These are phyloP conservation scores for Limnephilus auricula DNA, from an alignment of 2,888 invertebrate genomes.

Conservation along the genomic window DNA sequence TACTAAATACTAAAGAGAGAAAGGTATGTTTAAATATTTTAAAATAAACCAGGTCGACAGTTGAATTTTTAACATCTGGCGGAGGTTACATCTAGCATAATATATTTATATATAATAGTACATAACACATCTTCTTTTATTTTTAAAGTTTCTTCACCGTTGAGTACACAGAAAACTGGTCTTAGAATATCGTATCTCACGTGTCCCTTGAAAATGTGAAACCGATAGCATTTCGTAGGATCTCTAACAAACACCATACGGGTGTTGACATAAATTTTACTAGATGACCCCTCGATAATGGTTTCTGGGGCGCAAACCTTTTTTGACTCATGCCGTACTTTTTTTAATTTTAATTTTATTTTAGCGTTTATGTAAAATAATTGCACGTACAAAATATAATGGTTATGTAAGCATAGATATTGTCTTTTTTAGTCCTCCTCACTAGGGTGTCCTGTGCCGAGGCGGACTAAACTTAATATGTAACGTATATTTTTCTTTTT, in stretches of 20 bases:
- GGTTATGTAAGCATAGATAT: no score
- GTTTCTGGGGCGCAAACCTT: no score
- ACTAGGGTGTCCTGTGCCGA: no score
- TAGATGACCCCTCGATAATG: not conserved
- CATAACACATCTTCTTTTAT: not conserved
- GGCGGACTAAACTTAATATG: no score
- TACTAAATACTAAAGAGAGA: no score
- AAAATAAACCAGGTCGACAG: not conserved
- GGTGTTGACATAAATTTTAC: not conserved
- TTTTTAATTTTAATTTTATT: no score
- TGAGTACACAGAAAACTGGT: not conserved
- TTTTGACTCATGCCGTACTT: no score
- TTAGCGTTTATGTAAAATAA: no score
- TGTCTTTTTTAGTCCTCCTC: no score
- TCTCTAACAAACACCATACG: conserved; percentile 19
- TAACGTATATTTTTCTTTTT: no score
- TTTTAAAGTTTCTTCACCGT: not conserved
- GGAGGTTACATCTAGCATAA: not conserved
- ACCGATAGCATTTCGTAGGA: conserved; percentile 27
- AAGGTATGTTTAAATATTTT: no score
- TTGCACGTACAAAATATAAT: no score
- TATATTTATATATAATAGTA: not conserved
- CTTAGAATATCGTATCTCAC: not conserved
- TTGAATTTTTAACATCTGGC: not conserved
- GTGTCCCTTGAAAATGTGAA: conserved; percentile 36